These are phyloP conservation scores for Caenorhabditis angaria DNA, from an alignment of 2,888 invertebrate species.

Conservation along the genomic window DNA sequence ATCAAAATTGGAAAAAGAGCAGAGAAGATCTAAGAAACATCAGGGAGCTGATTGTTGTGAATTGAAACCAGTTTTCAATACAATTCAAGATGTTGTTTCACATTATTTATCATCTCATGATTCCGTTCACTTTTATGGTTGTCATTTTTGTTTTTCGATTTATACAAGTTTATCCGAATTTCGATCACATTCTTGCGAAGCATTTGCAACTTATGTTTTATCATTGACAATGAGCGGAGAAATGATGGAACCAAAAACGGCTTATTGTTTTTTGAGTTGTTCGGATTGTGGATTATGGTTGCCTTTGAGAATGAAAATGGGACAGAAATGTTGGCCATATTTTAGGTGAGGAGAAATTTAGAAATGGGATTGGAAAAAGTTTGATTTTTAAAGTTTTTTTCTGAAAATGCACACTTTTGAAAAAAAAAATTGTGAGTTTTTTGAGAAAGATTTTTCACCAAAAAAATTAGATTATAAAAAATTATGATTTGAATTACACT, in stretches of 20 bases:
- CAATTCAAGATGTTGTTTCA: constrained; percentile 7
- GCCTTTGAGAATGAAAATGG: constrained; percentile 10
- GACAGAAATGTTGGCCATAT: constrained; percentile 28
- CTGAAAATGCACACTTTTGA: no score
- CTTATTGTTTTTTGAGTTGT: constrained; percentile 39
- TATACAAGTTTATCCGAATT: constrained; percentile 12
- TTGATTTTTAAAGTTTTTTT: neutral
- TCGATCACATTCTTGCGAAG: constrained; percentile 18
- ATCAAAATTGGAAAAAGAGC: neutral
- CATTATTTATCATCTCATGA: constrained; percentile 26
- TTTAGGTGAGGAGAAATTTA: constrained; percentile 12
- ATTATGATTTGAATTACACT: no score
- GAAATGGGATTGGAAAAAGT: constrained; percentile 7
- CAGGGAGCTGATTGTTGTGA: constrained; percentile 19
- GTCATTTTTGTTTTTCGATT: constrained; percentile 17
- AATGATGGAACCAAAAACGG: constrained; percentile 9
- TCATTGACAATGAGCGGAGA: neutral
- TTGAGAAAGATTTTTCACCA: no score
- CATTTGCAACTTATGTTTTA: constrained; percentile 10
- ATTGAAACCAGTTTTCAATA: neutral
- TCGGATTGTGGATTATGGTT: constrained; percentile 43
- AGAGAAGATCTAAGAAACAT: no score
- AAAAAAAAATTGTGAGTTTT: no score
- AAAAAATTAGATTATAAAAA: no score
- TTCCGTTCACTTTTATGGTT: constrained; percentile 24